Percentiles rank a stretch among this genome's conserved stretches.
Conservation (phyloP, 2,888 invertebrate genomes). For the Erpobdella octoculata region DNA sequence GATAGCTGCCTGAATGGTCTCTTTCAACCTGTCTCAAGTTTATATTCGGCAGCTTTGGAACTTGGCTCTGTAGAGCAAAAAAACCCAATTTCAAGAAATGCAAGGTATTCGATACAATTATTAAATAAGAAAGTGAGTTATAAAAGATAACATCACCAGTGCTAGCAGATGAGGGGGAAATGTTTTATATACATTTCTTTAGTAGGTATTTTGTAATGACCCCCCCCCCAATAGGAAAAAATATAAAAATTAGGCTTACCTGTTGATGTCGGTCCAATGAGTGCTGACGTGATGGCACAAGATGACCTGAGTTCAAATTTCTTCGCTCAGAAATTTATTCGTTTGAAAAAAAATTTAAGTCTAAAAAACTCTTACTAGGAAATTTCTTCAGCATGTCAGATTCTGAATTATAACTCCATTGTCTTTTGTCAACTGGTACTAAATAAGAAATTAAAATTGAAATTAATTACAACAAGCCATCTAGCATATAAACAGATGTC, state of each 20-base stretch:
- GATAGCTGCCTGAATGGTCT: not conserved
- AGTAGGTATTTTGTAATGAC: too few relatives aligned
- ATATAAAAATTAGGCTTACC: not conserved
- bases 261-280: not conserved
- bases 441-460: not conserved
- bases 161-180: too few relatives aligned
- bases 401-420: not conserved
- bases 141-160: too few relatives aligned
- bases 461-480: too few relatives aligned
- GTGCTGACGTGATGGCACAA: not conserved
- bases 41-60: not conserved
- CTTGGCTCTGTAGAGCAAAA: not conserved
- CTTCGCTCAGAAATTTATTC: not conserved
- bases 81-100: not conserved
- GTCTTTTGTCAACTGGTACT: constrained; percentile 9
- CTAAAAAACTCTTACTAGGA: not conserved
- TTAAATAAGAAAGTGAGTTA: too few relatives aligned
- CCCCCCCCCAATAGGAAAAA: not conserved
- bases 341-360: not conserved
- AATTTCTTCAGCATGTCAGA: not conserved
- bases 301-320: not conserved
- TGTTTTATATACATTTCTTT: not conserved
- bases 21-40: not conserved
- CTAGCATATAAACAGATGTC: too few relatives aligned
- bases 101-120: too few relatives aligned